Percentiles rank a stretch among this genome's conserved stretches.
phyloP scores from a whole-genome alignment of 2,113 vertebrate genomes.

The Peucedramus taeniatus region DNA sequence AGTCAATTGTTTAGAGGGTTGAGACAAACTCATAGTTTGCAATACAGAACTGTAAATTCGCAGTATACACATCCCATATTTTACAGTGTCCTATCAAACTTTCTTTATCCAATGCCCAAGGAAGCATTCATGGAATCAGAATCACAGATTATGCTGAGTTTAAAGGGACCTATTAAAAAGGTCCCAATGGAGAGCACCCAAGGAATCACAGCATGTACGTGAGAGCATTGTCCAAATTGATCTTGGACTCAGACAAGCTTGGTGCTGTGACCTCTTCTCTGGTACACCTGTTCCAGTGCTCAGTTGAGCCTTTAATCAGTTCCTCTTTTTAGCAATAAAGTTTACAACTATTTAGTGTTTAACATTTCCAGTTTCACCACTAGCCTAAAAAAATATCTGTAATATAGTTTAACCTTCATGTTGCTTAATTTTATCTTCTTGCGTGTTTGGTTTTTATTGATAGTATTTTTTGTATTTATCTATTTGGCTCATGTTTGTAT shows the following conservation, averaged over 20 bases:
- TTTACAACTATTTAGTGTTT: not conserved
- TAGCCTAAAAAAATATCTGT: not conserved
- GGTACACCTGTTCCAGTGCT: not conserved
- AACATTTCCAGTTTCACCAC: not conserved
- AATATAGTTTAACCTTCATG: not conserved
- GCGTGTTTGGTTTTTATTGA: not conserved
- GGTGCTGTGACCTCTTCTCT: not conserved
- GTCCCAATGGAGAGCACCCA: not conserved
- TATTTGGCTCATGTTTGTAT: not conserved
- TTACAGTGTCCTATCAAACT: not conserved
- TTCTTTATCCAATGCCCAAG: not conserved
- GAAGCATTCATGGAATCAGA: not conserved
- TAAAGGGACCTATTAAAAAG: not conserved
- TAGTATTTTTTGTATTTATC: not conserved
- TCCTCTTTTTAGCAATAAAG: not conserved
- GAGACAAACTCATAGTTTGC: not conserved
- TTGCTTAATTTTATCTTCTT: not conserved
- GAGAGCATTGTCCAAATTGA: not conserved
- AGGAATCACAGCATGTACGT: not conserved
- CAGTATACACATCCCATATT: not conserved
- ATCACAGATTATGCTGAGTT: not conserved
- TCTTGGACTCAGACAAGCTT: not conserved
- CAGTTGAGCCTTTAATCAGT: rapidly evolving
- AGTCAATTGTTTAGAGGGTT: not conserved
- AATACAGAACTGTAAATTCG: not conserved